A percentile compares a stretch with the other conserved stretches of the same genome.
phyloP scores from a whole-genome alignment of 2,797 vertebrate species.

The Karalla daura region DNA sequence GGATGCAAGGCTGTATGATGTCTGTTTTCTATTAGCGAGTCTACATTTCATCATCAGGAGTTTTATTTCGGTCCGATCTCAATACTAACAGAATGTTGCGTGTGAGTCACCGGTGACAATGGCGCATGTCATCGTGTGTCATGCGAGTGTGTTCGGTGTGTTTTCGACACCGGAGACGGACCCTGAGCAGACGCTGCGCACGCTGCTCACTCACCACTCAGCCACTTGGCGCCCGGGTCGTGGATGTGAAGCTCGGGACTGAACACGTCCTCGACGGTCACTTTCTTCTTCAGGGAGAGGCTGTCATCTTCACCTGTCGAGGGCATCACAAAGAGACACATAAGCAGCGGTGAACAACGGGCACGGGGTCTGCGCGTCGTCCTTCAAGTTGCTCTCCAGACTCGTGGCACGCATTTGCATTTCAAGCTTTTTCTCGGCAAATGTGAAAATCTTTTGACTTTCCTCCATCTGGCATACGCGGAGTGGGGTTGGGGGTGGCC shows the following conservation, averaged over 20 bases:
- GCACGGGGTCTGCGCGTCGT: no score
- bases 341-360: slow-evolving; percentile 6
- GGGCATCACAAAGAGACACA: slow-evolving; percentile 21
- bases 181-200: slow-evolving; percentile 43
- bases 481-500: slow-evolving; percentile 7
- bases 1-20: neutral
- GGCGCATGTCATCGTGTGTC: slow-evolving; percentile 16
- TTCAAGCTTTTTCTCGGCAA: slow-evolving; percentile 32
- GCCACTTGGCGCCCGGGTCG: slow-evolving; percentile 93
- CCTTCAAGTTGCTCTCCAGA: neutral
- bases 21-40: neutral
- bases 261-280: slow-evolving; percentile 92
- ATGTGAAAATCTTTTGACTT: slow-evolving; percentile 24
- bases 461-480: slow-evolving; percentile 8
- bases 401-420: neutral
- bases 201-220: slow-evolving; percentile 87
- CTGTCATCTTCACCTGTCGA: slow-evolving; percentile 93
- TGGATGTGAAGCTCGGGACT: slow-evolving; percentile 90
- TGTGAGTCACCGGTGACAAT: neutral
- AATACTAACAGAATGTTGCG: slow-evolving; percentile 11
- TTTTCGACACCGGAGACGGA: slow-evolving; percentile 35
- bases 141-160: neutral
- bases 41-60: no score
- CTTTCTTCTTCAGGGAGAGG: slow-evolving; percentile 93
- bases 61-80: slow-evolving; percentile 16